phyloP scores from a whole-genome alignment of 2,888 invertebrate genomes.

The Drosophila percnosoma region DNA sequence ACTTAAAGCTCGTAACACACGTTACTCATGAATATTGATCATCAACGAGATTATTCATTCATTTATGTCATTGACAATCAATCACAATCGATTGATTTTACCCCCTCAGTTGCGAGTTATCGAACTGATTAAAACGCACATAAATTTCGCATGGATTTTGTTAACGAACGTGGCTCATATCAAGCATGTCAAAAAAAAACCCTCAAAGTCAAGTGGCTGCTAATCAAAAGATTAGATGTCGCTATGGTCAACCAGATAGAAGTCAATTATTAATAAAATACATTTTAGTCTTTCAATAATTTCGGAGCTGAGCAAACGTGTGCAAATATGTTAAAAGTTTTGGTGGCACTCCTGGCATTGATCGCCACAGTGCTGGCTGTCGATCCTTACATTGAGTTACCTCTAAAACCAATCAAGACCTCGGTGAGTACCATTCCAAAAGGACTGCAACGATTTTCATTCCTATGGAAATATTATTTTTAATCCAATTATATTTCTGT shows the following conservation, averaged over 20 bases:
- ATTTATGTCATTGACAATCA: slow-evolving; percentile 3
- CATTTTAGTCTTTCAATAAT: slow-evolving; percentile 39
- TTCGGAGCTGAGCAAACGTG: slow-evolving; percentile 15
- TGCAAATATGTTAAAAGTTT: slow-evolving; percentile 39
- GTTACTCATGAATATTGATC: background rate
- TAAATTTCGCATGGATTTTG: slow-evolving; percentile 48
- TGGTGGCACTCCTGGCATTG: slow-evolving; percentile 34
- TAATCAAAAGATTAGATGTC: slow-evolving; percentile 58
- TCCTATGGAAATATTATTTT: background rate
- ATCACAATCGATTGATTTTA: background rate
- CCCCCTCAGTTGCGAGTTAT: slow-evolving; percentile 11
- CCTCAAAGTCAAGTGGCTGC: slow-evolving; percentile 14
- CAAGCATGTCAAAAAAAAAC: slow-evolving; percentile 17
- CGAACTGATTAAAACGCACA: slow-evolving; percentile 19
- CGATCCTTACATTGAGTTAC: slow-evolving; percentile 70
- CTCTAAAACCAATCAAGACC: slow-evolving; percentile 65
- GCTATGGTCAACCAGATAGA: background rate
- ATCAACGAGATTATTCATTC: background rate
- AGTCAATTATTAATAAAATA: background rate
- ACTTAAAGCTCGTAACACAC: background rate
- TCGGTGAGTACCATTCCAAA: slow-evolving; percentile 50
- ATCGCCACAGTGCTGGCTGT: slow-evolving; percentile 29
- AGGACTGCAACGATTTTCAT: background rate
- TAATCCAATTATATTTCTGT: background rate
- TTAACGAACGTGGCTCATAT: slow-evolving; percentile 22